Evolutionary conservation across 1,140 invertebrate species (phyloP).

Genomic region (Magallana ariakensis): DNA sequence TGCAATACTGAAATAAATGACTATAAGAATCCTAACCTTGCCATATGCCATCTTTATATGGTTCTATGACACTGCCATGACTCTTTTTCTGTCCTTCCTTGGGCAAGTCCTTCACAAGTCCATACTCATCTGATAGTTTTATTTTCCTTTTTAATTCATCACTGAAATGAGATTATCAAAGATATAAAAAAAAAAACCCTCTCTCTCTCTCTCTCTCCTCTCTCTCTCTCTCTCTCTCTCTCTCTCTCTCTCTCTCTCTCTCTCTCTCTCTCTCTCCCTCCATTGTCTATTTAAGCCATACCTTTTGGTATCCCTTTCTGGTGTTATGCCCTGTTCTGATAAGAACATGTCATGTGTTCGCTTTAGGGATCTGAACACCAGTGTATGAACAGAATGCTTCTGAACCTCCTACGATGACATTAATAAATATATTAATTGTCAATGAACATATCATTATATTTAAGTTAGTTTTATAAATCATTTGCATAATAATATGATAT

Average conservation of each 20-base stretch:
- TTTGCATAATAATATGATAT: no score
- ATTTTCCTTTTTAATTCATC: constrained; percentile 86
- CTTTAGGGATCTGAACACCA: constrained; percentile 98
- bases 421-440: background rate
- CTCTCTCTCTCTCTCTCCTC: background rate
- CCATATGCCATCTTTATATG: constrained; percentile 60
- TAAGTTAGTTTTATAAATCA: no score
- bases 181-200: no score
- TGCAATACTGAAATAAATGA: no score
- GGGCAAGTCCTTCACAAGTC: constrained; percentile 88
- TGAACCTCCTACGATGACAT: constrained; percentile 88
- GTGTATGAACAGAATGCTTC: constrained; percentile 96
- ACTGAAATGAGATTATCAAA: constrained; percentile 81
- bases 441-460: no score
- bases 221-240: no score
- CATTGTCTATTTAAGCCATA: constrained; percentile 41
- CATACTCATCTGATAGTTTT: constrained; percentile 94
- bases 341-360: constrained; percentile 99
- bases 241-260: background rate
- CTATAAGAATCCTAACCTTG: constrained; percentile 39
- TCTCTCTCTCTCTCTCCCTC: no score
- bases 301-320: constrained; percentile 80
- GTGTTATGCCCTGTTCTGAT: constrained; percentile 91
- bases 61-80: constrained; percentile 55
- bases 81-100: constrained; percentile 76